A percentile compares a stretch with the other conserved stretches of the same genome.
phyloP scores from a whole-genome alignment of 1,140 invertebrate species.

The Meloidogyne hapla region DNA sequence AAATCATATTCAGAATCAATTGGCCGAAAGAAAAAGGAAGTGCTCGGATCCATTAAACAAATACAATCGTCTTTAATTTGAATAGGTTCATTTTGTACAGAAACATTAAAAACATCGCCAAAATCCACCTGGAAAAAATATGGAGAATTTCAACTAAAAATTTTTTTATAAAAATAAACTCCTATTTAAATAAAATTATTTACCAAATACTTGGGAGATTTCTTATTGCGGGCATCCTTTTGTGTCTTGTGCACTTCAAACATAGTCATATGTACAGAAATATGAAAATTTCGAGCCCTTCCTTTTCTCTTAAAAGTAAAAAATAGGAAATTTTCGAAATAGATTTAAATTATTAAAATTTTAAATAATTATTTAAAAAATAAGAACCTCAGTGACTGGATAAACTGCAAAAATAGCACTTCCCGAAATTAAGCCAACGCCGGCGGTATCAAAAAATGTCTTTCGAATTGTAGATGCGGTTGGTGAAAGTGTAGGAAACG shows the following conservation, averaged over 20 bases:
- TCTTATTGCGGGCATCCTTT: conserved; percentile 28
- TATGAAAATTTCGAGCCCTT: conserved; percentile 13
- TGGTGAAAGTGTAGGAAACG: conserved; percentile 31
- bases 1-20: conserved; percentile 34
- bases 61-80: conserved; percentile 41
- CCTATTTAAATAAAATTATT: conserved; percentile 6
- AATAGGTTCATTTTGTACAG: conserved; percentile 26
- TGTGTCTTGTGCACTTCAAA: conserved; percentile 36
- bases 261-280: conserved; percentile 27
- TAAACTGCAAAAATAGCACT: conserved; percentile 29
- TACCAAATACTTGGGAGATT: conserved; percentile 31
- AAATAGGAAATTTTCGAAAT: background rate
- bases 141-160: no score
- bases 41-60: conserved; percentile 27
- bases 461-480: conserved; percentile 26
- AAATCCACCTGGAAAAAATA: background rate
- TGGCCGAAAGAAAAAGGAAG: conserved; percentile 32
- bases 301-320: conserved; percentile 21
- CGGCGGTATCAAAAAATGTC: conserved; percentile 19
- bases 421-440: conserved; percentile 10
- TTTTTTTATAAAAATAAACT: conserved; percentile 19
- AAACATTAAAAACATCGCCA: conserved; percentile 5
- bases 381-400: conserved; percentile 23
- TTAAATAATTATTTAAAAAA: background rate
- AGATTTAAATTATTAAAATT: background rate